Evolutionary conservation across 2,888 invertebrate genomes (phyloP), one percentile per base, ranked within the genome.

Genomic region (Hanleya hanleyi): DNA sequence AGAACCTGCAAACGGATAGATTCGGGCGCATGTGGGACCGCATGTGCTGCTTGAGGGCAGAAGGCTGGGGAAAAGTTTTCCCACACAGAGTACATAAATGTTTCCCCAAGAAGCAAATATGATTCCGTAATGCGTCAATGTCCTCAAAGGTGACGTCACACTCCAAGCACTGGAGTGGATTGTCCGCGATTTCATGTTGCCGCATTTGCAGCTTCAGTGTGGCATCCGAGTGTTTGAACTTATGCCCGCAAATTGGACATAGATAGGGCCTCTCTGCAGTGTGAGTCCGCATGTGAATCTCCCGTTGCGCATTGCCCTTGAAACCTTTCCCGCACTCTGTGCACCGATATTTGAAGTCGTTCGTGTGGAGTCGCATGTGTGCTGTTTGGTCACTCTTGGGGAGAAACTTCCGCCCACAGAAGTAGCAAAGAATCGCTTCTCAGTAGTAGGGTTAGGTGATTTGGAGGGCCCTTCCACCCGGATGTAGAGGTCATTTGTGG

Each of bases 371-470:
- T 22, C 57, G 57, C 57, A 57, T 15, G 32, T 57, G 57, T 22
- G 57, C 57, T 4, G 57, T 57, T 4, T 57, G 57, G 29, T 57
- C 57, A 26, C 57, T 57, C 32, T 57, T 57, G 57, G 26, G 57
- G 3, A 57, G 32, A 26, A 57, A 57, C 57, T 57, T 57, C 26
- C 57, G 22, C 9, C 57, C 57, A 32, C 57, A 57, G 29, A 57
- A 15, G 32, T 22, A 57, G 57, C 57, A 57, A 57, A 29, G 26
- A 57, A 57, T 18, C 29, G 22, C 57, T 57, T 57, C 26, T 57
- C 57, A n/a, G n/a, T n/a, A n/a, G n/a, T n/a, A n/a, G n/a, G n/a
- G n/a, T n/a, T n/a, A n/a, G n/a, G n/a, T n/a, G n/a, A n/a, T n/a
- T n/a, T n/a, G n/a, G n/a, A n/a, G n/a, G n/a, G n/a, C n/a, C n/a